These are phyloP conservation scores for Hephaestus fuliginosus DNA, from an alignment of 2,797 vertebrate genomes.

Conservation along the genomic window DNA sequence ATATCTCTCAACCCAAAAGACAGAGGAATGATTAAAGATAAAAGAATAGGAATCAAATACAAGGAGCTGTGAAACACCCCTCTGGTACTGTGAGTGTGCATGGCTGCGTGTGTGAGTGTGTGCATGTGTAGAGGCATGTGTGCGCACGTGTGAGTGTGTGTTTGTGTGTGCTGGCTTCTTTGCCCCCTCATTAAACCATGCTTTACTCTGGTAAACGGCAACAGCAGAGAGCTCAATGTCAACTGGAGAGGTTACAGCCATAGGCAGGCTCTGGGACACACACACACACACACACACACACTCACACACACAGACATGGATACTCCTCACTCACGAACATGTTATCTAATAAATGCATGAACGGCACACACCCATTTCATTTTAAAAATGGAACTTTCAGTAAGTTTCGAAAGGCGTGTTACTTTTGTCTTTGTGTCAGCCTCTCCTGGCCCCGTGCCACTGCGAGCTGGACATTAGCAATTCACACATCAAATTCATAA, in stretches of 20 bases:
- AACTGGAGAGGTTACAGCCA: constrained; percentile 78
- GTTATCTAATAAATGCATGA: constrained; percentile 52
- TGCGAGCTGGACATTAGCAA: constrained; percentile 64
- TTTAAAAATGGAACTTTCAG: constrained; percentile 51
- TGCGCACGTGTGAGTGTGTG: constrained; percentile 38
- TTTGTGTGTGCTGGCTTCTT: constrained; percentile 57
- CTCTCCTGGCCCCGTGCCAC: constrained; percentile 44
- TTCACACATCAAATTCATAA: constrained; percentile 78
- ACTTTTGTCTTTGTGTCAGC: constrained; percentile 61
- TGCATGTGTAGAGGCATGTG: constrained; percentile 44
- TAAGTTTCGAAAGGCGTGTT: constrained; percentile 53
- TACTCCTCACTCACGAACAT: constrained; percentile 38
- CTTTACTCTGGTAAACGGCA: constrained; percentile 82
- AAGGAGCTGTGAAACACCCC: constrained; percentile 70
- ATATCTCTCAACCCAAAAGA: constrained; percentile 83
- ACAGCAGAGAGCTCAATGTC: constrained; percentile 78
- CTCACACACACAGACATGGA: constrained; percentile 39
- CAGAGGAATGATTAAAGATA: constrained; percentile 83
- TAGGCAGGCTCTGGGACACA: constrained; percentile 67
- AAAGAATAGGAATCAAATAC: constrained; percentile 82
- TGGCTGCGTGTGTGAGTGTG: constrained; percentile 38
- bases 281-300: constrained; percentile 51
- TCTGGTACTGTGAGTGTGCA: constrained; percentile 56
- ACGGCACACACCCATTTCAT: constrained; percentile 43
- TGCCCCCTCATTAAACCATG: constrained; percentile 78